These are phyloP conservation scores for Cephus nigrinus DNA, from an alignment of 2,888 invertebrate genomes.

Conservation along the genomic window DNA sequence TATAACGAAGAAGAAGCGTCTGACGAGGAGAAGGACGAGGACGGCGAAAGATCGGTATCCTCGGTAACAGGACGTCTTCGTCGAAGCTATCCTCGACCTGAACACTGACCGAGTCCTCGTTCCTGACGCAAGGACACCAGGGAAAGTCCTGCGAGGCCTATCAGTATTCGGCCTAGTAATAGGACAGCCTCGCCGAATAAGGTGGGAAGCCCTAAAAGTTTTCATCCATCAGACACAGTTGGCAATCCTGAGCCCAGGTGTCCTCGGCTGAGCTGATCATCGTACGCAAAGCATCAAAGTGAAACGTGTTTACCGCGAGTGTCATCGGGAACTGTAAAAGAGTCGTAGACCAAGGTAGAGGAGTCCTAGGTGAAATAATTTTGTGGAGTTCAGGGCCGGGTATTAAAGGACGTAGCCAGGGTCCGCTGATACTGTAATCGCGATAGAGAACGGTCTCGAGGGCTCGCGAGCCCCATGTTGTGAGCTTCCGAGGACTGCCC, in stretches of 20 bases:
- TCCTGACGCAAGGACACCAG: background rate
- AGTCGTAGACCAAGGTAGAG: background rate
- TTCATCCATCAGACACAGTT: background rate
- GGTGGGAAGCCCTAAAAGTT: background rate
- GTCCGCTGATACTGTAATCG: background rate
- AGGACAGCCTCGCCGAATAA: background rate
- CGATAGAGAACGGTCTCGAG: slow-evolving; percentile 33
- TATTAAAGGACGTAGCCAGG: background rate
- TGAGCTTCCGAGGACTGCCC: slow-evolving; percentile 61
- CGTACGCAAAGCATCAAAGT: background rate
- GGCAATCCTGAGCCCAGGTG: background rate
- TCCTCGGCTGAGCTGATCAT: background rate
- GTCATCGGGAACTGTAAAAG: background rate
- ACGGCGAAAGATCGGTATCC: background rate
- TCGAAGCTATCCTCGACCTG: background rate
- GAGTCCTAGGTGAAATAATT: background rate
- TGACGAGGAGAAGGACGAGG: background rate
- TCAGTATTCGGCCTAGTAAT: background rate
- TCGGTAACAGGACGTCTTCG: background rate
- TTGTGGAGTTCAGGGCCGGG: background rate
- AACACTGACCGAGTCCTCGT: background rate
- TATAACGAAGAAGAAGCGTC: slow-evolving; percentile 1
- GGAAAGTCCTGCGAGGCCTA: background rate
- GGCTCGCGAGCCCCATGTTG: slow-evolving; percentile 58
- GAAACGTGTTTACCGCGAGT: background rate